Conservation (phyloP, 2,888 invertebrate species). For the Formica aserva region DNA sequence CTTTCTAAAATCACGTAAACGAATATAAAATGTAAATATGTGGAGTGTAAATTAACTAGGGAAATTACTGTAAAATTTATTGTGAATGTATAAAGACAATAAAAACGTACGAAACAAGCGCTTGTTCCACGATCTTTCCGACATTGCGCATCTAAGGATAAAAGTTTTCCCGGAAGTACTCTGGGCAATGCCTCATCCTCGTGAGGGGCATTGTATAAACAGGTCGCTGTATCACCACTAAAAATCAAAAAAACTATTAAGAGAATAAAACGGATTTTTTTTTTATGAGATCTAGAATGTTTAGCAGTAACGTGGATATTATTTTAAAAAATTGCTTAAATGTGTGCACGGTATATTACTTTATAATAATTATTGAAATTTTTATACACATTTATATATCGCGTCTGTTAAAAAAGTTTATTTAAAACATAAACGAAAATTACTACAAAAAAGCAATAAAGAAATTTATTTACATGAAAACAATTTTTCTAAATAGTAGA, state of each 20-base stretch:
- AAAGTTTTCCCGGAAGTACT: slow-evolving; percentile 94
- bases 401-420: not conserved
- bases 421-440: not conserved
- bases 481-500: not conserved
- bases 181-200: slow-evolving; percentile 96
- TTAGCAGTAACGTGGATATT: not conserved
- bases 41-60: not conserved
- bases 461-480: not conserved
- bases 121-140: slow-evolving; percentile 96
- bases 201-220: slow-evolving; percentile 96
- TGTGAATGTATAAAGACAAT: not conserved
- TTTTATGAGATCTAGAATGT: not conserved
- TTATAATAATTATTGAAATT: not conserved
- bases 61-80: not conserved
- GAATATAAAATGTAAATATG: not conserved
- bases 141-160: slow-evolving; percentile 97
- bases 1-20: slow-evolving; percentile 89
- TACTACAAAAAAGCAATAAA: not conserved
- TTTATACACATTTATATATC: not conserved
- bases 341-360: not conserved
- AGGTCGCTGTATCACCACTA: slow-evolving; percentile 97
- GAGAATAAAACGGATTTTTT: not conserved
- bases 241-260: slow-evolving; percentile 75
- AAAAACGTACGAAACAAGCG: slow-evolving; percentile 90
- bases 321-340: not conserved